phyloP scores from a whole-genome alignment of 2,888 invertebrate species.

The Sylvicola fuscatus region DNA sequence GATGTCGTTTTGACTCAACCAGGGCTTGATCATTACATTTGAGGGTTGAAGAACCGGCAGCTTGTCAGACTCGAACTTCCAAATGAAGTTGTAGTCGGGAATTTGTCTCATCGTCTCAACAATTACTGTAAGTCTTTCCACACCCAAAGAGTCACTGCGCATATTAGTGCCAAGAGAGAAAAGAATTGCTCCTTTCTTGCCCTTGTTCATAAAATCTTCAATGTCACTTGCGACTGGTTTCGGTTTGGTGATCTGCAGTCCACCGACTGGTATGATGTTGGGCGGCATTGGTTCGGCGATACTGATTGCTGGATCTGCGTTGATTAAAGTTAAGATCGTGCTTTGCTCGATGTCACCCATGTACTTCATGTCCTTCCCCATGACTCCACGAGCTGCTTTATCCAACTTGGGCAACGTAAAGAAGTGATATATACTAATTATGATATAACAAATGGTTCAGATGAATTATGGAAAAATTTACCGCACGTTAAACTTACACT shows the following conservation, averaged over 20 bases:
- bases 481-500: too few relatives aligned
- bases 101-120: slow-evolving; percentile 5
- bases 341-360: neutral
- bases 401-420: too few relatives aligned
- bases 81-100: slow-evolving; percentile 5
- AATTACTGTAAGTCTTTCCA: slow-evolving; percentile 1
- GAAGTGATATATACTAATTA: too few relatives aligned
- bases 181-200: slow-evolving; percentile 5
- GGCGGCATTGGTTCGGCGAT: slow-evolving; percentile 4
- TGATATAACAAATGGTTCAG: too few relatives aligned
- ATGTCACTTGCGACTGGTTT: slow-evolving; percentile 7
- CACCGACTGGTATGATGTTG: slow-evolving; percentile 6
- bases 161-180: slow-evolving; percentile 7
- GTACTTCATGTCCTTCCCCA: too few relatives aligned
- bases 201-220: slow-evolving; percentile 8
- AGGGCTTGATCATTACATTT: slow-evolving; percentile 25
- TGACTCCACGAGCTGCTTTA: too few relatives aligned
- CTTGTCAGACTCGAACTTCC: slow-evolving; percentile 5
- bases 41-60: slow-evolving; percentile 14
- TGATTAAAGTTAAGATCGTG: slow-evolving; percentile 1
- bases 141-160: slow-evolving; percentile 1
- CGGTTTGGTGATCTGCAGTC: slow-evolving; percentile 7
- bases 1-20: slow-evolving; percentile 31
- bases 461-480: too few relatives aligned
- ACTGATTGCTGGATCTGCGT: slow-evolving; percentile 4